A percentile compares a stretch with the other conserved stretches of the same genome.
Conservation (phyloP, 2,797 vertebrate genomes). For the Chaenodraco wilsoni region DNA sequence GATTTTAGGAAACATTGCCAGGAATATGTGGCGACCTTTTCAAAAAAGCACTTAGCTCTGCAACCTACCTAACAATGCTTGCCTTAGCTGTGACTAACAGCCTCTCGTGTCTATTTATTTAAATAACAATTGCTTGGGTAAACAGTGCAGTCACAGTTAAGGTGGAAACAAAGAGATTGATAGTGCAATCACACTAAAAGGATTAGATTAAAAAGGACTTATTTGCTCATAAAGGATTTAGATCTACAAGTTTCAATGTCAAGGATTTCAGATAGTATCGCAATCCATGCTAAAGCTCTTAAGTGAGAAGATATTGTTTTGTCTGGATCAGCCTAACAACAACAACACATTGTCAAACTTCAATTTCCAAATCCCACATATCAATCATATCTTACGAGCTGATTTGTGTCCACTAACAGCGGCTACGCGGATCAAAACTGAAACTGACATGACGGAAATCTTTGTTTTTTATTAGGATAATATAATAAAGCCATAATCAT, state of each 20-base stretch:
- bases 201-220: background rate
- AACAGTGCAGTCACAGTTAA: background rate
- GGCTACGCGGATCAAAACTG: conserved; percentile 8
- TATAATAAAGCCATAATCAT: conserved; percentile 52
- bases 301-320: background rate
- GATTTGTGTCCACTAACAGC: conserved; percentile 14
- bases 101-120: too few relatives aligned
- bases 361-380: conserved; percentile 30
- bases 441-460: conserved; percentile 6
- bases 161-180: conserved; percentile 14
- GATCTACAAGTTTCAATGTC: too few relatives aligned
- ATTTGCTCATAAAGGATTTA: too few relatives aligned
- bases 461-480: conserved; percentile 31
- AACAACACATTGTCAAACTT: background rate
- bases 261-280: too few relatives aligned
- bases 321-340: background rate
- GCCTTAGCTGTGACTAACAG: too few relatives aligned
- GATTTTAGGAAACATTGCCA: too few relatives aligned
- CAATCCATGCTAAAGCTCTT: background rate
- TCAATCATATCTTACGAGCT: conserved; percentile 7
- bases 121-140: too few relatives aligned
- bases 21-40: too few relatives aligned
- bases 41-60: too few relatives aligned
- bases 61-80: too few relatives aligned
- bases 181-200: conserved; percentile 1